Evolutionary conservation across 64 coral and sea anemone genomes (phyloP), one percentile per base, ranked within the genome.

Genomic region (Stichodactyla mertensii): DNA sequence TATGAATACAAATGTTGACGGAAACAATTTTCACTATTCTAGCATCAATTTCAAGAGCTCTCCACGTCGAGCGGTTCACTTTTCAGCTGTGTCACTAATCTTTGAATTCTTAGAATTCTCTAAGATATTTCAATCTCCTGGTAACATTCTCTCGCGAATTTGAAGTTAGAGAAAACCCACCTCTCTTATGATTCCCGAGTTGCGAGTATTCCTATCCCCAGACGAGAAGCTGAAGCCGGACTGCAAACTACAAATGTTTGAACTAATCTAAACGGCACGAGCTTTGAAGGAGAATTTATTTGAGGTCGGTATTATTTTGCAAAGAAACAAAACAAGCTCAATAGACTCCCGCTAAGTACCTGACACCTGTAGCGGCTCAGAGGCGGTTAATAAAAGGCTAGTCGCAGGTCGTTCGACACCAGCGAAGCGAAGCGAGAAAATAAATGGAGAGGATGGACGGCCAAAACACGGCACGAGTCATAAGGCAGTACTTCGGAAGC

Each of bases 271-370:
- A 26, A 74, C 7, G 26, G 6, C 11, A 26, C 69, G 10, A 31
- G 69, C 23, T 74, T 31, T 74, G 69, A 74, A 10, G 69, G 23
- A 74, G 23, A 74, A 74, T 74, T 74, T 19, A 74, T 74, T 74
- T 74, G n/a, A 28, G 10, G 24, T 26, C 69, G 69, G 69, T 74
- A 26, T 74, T 74, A 28, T 74, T 74, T 28, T 8, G 69, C 4
- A n/a, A 31, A 74, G 26, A 18, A 74, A 24, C n/a, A 74, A 74
- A 74, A 74, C 24, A 74, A 31, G 69, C 24, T 74, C 69, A 74
- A 74, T 74, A 74, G 69, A 27, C 69, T 74, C 69, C 69, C 69
- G 69, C 69, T 74, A 74, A 74, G 26, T 74, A 31, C 23, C 69
- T 28, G 69, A 74, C 69, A 74, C 69, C 69, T 74, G 69, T 74